These are phyloP conservation scores for Lithophane leautieri DNA, from an alignment of 2,888 invertebrate species.

Conservation along the genomic window DNA sequence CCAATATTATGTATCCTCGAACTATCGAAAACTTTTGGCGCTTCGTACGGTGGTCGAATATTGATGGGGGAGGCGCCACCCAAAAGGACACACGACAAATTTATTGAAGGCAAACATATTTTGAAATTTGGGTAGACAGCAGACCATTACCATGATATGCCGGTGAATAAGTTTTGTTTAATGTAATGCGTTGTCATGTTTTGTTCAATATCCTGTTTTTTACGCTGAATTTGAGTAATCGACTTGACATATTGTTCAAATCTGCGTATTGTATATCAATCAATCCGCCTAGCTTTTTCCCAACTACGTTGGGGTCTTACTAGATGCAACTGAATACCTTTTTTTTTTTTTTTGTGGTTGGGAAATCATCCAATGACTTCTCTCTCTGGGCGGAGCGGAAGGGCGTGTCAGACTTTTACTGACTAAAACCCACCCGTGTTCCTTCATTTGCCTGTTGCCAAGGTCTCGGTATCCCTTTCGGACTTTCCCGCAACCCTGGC, in stretches of 20 bases:
- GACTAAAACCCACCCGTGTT: too few species aligned
- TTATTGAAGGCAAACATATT: slow-evolving; percentile 52
- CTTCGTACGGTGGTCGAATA: slow-evolving; percentile 54
- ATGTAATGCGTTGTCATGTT: slow-evolving; percentile 28
- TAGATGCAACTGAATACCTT: not conserved
- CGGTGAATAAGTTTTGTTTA: slow-evolving; percentile 37
- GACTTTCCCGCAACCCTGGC: too few species aligned
- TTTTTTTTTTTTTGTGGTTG: too few species aligned
- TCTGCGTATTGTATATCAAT: not conserved
- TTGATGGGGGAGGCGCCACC: slow-evolving; percentile 38
- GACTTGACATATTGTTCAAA: slow-evolving; percentile 6
- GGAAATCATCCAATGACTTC: too few species aligned
- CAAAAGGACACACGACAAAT: slow-evolving; percentile 32
- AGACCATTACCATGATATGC: slow-evolving; percentile 16
- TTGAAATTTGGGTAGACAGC: slow-evolving; percentile 38
- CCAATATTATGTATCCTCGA: slow-evolving; percentile 53
- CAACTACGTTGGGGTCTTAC: not conserved
- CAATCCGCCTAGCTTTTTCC: not conserved
- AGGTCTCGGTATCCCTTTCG: too few species aligned
- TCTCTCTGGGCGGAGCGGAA: too few species aligned
- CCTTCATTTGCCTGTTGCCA: too few species aligned
- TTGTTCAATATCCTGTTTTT: slow-evolving; percentile 9
- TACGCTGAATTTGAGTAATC: slow-evolving; percentile 15
- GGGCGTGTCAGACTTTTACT: too few species aligned
- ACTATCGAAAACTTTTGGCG: slow-evolving; percentile 57